Evolutionary conservation across 1,140 invertebrate genomes (phyloP), one percentile per base, ranked within the genome.

Genomic region (Lucilia cuprina): DNA sequence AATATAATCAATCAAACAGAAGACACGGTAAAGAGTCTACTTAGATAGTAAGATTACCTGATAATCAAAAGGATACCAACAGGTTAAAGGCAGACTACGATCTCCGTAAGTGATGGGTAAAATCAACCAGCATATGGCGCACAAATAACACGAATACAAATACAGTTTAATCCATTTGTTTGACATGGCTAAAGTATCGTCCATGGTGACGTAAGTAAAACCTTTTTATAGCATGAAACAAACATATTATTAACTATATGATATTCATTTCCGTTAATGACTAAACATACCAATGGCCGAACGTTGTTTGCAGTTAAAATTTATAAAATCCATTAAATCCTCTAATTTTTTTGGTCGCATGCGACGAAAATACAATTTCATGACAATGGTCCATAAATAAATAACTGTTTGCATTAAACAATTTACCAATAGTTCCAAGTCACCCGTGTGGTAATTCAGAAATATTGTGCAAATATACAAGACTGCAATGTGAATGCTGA

Each of bases 61-160:
- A 84, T 87, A 89, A 84, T 90, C 88, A 30, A 90, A 88, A 21
- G 89, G 89, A 88, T 90, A 90, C 89, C 89, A 90, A 82, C 89
- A 90, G 82, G 86, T 85, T n/a, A 90, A 84, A 0, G 89, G 89
- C 10, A 90, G 83, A 65, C 86, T 89, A 17, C 85, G 84, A 77
- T 90, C 89, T n/a, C 85, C 80, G 21, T 89, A 86, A n/a, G 85
- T 86, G 10, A 90, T 86, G 7, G 89, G 89, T n/a, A 90, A 82
- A 5, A 84, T 80, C 0, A 88, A 83, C 89, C 89, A 90, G 78
- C 89, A 89, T 55, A 88, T 86, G 1, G 88, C 87, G 17, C 89
- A 89, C 19, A 88, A 82, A 82, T 85, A 88, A n/a, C 89, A 90
- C 35, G 86, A 87, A 25, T 87, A 88, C 5, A 89, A 85, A 82